phyloP scores from a whole-genome alignment of 2,797 vertebrate species.

The Peromyscus aztecus region DNA sequence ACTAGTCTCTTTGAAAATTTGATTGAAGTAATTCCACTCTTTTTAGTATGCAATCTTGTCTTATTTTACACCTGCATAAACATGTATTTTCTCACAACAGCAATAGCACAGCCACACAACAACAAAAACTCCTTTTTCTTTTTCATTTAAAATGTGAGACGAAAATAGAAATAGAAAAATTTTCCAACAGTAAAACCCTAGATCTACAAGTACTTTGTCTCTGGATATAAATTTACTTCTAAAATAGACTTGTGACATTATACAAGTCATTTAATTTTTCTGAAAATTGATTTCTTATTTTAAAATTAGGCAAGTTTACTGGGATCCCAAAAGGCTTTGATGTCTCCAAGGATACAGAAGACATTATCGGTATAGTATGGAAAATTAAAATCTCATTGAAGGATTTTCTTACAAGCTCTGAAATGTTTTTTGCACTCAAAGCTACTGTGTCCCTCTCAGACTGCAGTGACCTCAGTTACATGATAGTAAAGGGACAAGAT shows the following conservation, averaged over 20 bases:
- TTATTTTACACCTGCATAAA: not conserved
- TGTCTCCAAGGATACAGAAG: not conserved
- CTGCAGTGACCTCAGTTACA: accelerated
- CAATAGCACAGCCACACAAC: not conserved
- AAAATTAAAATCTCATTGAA: not conserved
- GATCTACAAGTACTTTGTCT: too few species aligned
- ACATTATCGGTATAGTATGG: accelerated
- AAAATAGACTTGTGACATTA: not conserved
- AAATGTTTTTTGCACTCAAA: not conserved
- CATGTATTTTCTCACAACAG: not conserved
- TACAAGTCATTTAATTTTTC: not conserved
- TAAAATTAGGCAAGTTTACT: not conserved
- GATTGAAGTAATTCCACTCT: not conserved
- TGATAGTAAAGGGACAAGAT: accelerated
- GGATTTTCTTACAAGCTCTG: not conserved
- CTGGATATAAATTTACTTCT: too few species aligned
- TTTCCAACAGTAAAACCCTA: not conserved
- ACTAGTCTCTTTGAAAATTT: not conserved
- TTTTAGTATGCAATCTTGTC: not conserved
- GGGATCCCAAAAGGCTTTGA: not conserved
- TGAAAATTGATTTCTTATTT: not conserved
- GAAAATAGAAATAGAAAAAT: not conserved
- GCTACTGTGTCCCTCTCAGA: not conserved
- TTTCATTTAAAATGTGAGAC: not conserved
- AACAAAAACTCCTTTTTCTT: too few species aligned